A percentile compares a stretch with the other conserved stretches of the same genome.
Evolutionary conservation across 2,797 vertebrate species (phyloP).

Genomic region (Apogon hyalosoma): DNA sequence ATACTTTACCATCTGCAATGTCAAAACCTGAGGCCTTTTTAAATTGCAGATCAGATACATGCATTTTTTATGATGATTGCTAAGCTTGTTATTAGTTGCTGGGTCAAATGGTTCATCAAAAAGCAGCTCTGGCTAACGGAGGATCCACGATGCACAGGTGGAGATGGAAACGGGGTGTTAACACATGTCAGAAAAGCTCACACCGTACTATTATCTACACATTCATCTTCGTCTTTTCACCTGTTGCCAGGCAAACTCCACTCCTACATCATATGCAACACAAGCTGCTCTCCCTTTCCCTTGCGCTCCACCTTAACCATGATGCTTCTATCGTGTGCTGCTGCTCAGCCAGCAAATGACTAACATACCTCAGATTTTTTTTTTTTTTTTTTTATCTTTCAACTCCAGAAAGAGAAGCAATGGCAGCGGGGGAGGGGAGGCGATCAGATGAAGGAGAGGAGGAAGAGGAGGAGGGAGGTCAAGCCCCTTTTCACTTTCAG

Average conservation of each 20-base stretch:
- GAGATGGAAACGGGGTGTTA: background rate
- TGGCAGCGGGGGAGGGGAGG: background rate
- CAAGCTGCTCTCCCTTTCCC: conserved; percentile 31
- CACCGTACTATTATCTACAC: conserved; percentile 35
- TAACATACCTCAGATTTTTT: conserved; percentile 51
- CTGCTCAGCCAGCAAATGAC: conserved; percentile 59
- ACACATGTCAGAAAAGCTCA: conserved; percentile 37
- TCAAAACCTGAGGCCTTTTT: conserved; percentile 35
- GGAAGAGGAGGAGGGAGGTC: conserved; percentile 27
- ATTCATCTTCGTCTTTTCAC: conserved; percentile 63
- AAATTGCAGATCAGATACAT: conserved; percentile 51
- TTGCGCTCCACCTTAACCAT: conserved; percentile 20
- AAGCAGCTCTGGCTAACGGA: conserved; percentile 23
- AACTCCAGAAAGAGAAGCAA: conserved; percentile 28
- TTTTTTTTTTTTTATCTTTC: conserved; percentile 35
- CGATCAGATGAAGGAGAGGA: conserved; percentile 16
- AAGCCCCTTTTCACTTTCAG: conserved; percentile 29
- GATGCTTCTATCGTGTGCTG: conserved; percentile 25
- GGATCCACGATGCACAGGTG: conserved; percentile 7
- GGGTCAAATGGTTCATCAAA: conserved; percentile 45
- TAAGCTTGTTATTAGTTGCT: conserved; percentile 42
- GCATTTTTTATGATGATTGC: conserved; percentile 64
- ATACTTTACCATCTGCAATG: conserved; percentile 29
- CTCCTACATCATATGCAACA: conserved; percentile 61
- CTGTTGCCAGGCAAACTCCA: conserved; percentile 78